phyloP scores from a whole-genome alignment of 1,140 invertebrate genomes.

The Papilio dardanus region DNA sequence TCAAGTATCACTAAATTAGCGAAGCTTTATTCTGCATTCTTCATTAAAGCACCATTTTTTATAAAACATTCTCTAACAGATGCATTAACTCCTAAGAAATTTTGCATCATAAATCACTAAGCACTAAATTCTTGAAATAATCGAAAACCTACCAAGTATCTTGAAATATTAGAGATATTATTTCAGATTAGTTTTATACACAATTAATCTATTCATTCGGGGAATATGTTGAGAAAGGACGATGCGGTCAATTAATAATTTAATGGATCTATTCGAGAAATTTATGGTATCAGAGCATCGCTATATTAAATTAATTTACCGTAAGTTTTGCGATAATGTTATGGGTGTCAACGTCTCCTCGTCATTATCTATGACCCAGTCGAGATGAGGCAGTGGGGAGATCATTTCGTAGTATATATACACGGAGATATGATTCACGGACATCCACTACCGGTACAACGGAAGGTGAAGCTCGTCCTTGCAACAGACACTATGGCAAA shows the following conservation, averaged over 20 bases:
- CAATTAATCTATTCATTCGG: constrained; percentile 40
- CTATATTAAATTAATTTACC: constrained; percentile 63
- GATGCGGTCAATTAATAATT: constrained; percentile 38
- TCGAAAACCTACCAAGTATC: background rate
- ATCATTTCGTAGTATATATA: constrained; percentile 69
- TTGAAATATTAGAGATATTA: background rate
- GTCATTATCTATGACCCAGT: constrained; percentile 52
- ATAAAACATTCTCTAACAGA: background rate
- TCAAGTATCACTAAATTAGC: too few species aligned
- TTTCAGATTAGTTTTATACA: constrained; percentile 22
- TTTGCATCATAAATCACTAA: background rate
- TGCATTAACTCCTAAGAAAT: background rate
- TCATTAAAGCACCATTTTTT: background rate
- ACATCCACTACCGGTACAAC: constrained; percentile 58
- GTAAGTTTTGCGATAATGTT: constrained; percentile 65
- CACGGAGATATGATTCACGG: constrained; percentile 68
- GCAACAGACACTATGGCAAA: constrained; percentile 57
- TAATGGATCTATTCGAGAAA: constrained; percentile 42
- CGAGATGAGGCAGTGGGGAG: constrained; percentile 54
- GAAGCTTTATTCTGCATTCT: too few species aligned
- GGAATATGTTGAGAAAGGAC: constrained; percentile 34
- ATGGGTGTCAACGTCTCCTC: constrained; percentile 67
- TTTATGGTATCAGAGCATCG: constrained; percentile 60
- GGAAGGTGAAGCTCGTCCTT: constrained; percentile 56
- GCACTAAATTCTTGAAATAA: background rate